A percentile compares a stretch with the other conserved stretches of the same genome.
Evolutionary conservation across 23 tunicate genomes (phyloP).

Genomic region (Halocynthia aurantium): DNA sequence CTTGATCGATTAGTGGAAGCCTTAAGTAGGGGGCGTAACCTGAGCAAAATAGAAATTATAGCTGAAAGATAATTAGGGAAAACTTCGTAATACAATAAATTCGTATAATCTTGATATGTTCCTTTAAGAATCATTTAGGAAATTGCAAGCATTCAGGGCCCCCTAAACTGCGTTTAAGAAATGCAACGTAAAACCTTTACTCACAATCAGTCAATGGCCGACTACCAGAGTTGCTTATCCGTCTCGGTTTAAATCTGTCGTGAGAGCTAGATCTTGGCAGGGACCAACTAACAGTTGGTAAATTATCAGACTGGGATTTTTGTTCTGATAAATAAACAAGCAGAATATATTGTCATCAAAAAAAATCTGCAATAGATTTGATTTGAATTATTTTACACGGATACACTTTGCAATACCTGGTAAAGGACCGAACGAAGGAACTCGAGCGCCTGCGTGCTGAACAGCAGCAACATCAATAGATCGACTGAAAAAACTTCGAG

Average conservation of each 20-base stretch:
- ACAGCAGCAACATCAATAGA: background rate
- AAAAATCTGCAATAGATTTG: background rate
- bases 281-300: background rate
- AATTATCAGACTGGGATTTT: background rate
- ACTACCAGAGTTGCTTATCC: background rate
- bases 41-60: background rate
- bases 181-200: background rate
- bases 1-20: conserved; percentile 12
- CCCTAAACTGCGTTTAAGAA: background rate
- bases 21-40: conserved; percentile 21
- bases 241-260: background rate
- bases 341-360: background rate
- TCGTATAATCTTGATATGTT: too few species aligned
- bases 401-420: too few species aligned
- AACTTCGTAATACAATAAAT: too few species aligned
- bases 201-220: background rate
- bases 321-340: background rate
- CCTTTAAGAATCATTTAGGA: background rate
- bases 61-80: background rate
- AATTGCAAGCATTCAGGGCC: background rate
- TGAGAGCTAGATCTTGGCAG: conserved; percentile 1
- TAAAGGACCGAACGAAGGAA: too few species aligned
- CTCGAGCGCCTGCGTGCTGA: background rate
- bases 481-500: background rate
- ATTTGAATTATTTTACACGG: background rate